Base-by-base conservation (phyloP, 2,797 vertebrate species). In the Epinephelus malabaricus region DNA sequence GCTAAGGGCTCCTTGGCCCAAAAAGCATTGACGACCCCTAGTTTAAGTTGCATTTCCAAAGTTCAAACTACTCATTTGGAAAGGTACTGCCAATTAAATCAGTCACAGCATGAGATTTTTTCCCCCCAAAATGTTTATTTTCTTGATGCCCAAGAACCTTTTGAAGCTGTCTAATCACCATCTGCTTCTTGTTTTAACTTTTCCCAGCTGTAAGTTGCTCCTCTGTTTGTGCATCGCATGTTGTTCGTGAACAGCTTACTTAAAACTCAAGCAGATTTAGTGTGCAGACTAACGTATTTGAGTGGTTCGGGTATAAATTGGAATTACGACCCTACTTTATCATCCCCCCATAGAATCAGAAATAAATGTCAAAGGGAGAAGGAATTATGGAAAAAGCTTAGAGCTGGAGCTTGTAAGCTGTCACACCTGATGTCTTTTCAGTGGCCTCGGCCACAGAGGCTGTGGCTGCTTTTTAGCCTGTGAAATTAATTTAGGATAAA, bases 111-210 rank as follows among this genome's bases (percentile, higher is more conserved):
- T 17, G 40, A 49, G 6, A 43, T 13, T 0, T 40, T 40, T 59
- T 21, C 14, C 11, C 43, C 14, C 13, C 7, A 8, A 34, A 27
- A 59, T 43, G 5, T 14, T 23, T 18, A 43, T 43, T 43, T 63
- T 51, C 38, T n/a, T 40, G 6, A 67, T 62, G 30, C 19, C 3
- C 18, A 55, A 30, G 10, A 54, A 58, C 19, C 30, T 27, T 53
- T 8, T 17, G 17, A 61, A 47, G 49, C 30, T 17, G 23, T 45
- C 8, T 23, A n/a, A 21, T 34, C 25, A 55, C 67, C 55, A 61
- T 70, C 61, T 67, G 67, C n/a, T 21, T 5, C 23, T 47, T 55
- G 8, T 47, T 45, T 45, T 46, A 13, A 69, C 23, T 18, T 49
- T 5, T 21, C 43, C 38, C 38, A 38, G 12, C 59, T 47, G 46